phyloP scores from a whole-genome alignment of 2,797 vertebrate genomes.

The Simalia tracyae region DNA sequence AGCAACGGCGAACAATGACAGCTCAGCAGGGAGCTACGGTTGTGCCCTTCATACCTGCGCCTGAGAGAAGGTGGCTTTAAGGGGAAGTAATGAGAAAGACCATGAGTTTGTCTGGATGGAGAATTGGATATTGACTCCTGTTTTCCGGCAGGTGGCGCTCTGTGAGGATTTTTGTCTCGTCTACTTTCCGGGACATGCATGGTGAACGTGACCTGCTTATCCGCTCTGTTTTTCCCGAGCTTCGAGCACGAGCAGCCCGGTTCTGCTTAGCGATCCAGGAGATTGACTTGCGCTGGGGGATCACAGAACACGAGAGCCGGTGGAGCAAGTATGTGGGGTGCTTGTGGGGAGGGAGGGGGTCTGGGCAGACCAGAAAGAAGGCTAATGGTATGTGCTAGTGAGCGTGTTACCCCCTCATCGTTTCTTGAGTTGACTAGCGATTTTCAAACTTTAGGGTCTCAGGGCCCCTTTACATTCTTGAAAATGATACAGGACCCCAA shows the following conservation, averaged over 20 bases:
- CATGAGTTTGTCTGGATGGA: not conserved
- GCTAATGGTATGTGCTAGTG: not conserved
- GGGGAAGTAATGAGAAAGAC: accelerated
- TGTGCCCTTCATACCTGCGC: not conserved
- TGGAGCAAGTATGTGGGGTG: slow-evolving; percentile 69
- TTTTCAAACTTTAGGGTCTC: not conserved
- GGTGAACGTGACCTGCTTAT: slow-evolving; percentile 85
- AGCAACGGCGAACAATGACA: not conserved
- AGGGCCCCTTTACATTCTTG: not conserved
- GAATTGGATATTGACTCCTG: no score
- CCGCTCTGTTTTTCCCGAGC: slow-evolving; percentile 81
- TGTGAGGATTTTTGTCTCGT: slow-evolving; percentile 87
- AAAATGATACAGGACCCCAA: not conserved
- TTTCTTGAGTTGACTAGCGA: not conserved
- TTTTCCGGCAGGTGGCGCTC: slow-evolving; percentile 77
- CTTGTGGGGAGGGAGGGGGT: not conserved
- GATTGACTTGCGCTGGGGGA: slow-evolving; percentile 89
- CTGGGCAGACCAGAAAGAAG: not conserved
- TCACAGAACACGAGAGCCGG: slow-evolving; percentile 83
- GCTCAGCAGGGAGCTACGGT: not conserved
- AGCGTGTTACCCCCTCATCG: not conserved
- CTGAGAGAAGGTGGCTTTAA: not conserved
- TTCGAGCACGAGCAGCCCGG: slow-evolving; percentile 76
- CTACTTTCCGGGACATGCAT: slow-evolving; percentile 92
- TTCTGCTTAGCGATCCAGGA: slow-evolving; percentile 81